These are phyloP conservation scores for Dicrostonyx torquatus DNA, from an alignment of 2,797 vertebrate species.

Conservation along the genomic window DNA sequence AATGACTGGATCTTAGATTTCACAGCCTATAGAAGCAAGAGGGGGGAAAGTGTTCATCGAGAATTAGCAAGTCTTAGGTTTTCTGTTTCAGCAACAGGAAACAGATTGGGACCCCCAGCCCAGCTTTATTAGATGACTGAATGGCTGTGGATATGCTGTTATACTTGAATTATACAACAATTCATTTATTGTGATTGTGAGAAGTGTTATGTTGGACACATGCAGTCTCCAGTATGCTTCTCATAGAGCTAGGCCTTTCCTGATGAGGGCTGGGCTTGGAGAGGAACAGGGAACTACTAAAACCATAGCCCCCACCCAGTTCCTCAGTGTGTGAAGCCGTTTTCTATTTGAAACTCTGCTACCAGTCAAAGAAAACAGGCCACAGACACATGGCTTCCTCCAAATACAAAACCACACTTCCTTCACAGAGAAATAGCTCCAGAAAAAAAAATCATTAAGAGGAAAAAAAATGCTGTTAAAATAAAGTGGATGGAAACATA, in stretches of 20 bases:
- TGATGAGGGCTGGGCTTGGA: not conserved
- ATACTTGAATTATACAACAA: not conserved
- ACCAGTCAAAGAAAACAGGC: constrained; percentile 1
- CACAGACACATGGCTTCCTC: not conserved
- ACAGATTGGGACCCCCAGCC: not conserved
- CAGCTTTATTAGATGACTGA: not conserved
- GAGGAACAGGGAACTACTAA: not conserved
- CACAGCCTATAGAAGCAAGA: not conserved
- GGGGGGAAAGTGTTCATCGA: not conserved
- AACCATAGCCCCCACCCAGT: not conserved
- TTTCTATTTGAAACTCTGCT: constrained; percentile 7
- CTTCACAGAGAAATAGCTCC: constrained; percentile 51
- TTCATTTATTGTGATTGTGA: not conserved
- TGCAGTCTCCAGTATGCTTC: not conserved
- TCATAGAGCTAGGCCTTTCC: not conserved
- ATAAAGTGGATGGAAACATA: constrained; percentile 76
- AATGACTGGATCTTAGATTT: not conserved
- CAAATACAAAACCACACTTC: constrained; percentile 27
- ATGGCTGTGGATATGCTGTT: not conserved
- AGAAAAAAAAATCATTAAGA: constrained; percentile 70
- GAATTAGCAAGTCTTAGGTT: not conserved
- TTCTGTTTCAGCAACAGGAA: not conserved
- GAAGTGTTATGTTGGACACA: not conserved
- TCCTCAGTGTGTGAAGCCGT: not conserved
- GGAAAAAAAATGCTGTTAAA: constrained; percentile 65